Percentiles rank a stretch among this genome's conserved stretches.
These are phyloP conservation scores for Rhynchophorus ferrugineus DNA, from an alignment of 1,140 invertebrate genomes.

Conservation along the genomic window DNA sequence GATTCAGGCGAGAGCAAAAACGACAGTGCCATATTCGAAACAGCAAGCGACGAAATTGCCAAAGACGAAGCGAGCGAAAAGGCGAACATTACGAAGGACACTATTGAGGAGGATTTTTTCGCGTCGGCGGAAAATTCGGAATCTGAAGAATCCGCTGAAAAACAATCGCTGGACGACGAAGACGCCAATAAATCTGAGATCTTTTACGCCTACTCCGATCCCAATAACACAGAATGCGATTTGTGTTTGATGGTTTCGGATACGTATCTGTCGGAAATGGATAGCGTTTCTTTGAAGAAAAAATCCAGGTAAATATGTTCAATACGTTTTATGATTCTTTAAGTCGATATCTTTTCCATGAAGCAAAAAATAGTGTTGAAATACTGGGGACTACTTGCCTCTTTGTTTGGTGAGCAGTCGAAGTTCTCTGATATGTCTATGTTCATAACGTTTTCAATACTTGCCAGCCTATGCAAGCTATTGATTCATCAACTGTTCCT, in stretches of 20 bases:
- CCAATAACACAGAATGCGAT: constrained; percentile 30
- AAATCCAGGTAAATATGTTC: constrained; percentile 36
- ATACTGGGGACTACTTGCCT: too few species aligned
- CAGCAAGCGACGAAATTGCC: constrained; percentile 3
- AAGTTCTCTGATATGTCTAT: too few species aligned
- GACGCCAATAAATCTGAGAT: constrained; percentile 26
- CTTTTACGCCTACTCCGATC: constrained; percentile 39
- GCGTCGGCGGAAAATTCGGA: background rate
- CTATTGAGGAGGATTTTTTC: background rate
- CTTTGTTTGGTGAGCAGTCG: too few species aligned
- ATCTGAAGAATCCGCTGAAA: background rate
- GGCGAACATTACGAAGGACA: background rate
- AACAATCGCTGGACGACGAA: constrained; percentile 13
- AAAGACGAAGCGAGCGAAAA: background rate
- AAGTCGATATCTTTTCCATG: too few species aligned
- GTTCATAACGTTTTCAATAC: too few species aligned
- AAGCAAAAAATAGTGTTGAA: too few species aligned
- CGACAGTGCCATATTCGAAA: constrained; percentile 11
- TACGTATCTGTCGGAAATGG: constrained; percentile 45
- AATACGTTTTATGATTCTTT: too few species aligned
- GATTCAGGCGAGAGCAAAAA: constrained; percentile 3
- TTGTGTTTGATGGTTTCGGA: constrained; percentile 28
- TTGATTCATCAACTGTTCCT: background rate
- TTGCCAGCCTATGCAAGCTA: background rate
- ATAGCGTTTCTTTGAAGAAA: constrained; percentile 44